These are phyloP conservation scores for Tinea pellionella DNA, from an alignment of 2,888 invertebrate species.

Conservation along the genomic window DNA sequence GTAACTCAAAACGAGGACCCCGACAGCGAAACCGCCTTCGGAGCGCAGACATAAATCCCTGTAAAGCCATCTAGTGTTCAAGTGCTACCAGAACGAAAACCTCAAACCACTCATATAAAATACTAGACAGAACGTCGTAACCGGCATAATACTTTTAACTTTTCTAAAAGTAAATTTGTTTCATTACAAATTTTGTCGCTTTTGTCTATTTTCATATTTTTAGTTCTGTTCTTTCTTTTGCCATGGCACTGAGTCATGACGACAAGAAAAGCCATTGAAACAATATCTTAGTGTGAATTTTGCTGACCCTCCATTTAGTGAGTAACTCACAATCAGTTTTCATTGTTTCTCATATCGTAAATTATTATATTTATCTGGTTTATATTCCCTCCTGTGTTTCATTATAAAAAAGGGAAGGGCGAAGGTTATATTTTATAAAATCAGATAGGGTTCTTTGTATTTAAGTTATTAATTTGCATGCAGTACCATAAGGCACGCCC, in stretches of 20 bases:
- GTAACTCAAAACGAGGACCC: background rate
- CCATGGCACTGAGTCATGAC: background rate
- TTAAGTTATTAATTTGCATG: slow-evolving; percentile 14
- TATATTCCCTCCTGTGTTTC: too few species aligned
- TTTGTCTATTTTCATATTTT: background rate
- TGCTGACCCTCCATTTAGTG: background rate
- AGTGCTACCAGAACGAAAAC: background rate
- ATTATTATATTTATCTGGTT: too few species aligned
- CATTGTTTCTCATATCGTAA: too few species aligned
- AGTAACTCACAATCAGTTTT: background rate
- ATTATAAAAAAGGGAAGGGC: background rate
- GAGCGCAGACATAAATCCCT: background rate
- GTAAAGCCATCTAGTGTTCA: background rate
- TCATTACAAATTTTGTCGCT: background rate
- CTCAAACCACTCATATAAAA: too few species aligned
- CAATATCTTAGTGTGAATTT: background rate
- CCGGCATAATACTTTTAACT: background rate
- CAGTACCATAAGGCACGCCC: slow-evolving; percentile 29
- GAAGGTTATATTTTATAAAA: background rate
- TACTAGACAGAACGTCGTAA: background rate
- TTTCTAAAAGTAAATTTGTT: background rate
- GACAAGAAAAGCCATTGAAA: background rate
- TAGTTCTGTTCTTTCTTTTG: background rate
- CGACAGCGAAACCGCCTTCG: background rate
- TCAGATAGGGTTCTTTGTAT: background rate